Conservation (phyloP, 2,888 invertebrate species). For the Alcis repandata region DNA sequence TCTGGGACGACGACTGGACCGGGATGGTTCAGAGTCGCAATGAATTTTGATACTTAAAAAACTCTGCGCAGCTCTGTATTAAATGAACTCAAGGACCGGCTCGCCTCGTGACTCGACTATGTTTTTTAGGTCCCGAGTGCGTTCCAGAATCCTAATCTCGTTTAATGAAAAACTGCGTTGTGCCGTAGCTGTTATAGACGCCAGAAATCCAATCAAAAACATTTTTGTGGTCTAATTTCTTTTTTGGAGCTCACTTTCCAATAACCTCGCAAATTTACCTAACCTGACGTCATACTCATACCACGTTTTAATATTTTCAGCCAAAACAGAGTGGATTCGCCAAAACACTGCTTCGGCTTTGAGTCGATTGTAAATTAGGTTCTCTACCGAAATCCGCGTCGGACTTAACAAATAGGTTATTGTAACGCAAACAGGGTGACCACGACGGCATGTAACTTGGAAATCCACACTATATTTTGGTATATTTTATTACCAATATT, state of each 20-base stretch:
- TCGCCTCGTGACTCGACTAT: neutral
- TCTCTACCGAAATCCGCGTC: constrained; percentile 49
- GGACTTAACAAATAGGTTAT: constrained; percentile 61
- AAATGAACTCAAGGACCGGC: neutral
- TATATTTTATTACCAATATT: no score
- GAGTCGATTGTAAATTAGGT: constrained; percentile 30
- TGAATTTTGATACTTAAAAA: neutral
- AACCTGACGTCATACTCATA: no score
- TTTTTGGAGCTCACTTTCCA: neutral
- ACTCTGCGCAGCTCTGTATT: neutral
- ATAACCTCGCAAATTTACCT: neutral
- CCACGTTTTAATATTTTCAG: constrained; percentile 1
- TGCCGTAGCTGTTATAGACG: no score
- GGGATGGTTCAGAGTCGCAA: no score
- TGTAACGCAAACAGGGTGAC: constrained; percentile 59
- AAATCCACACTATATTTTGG: no score
- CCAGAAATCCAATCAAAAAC: neutral
- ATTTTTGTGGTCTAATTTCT: neutral
- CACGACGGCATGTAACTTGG: constrained; percentile 11
- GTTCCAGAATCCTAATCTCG: no score
- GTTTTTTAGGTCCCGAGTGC: neutral
- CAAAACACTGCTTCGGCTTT: neutral
- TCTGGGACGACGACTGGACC: no score
- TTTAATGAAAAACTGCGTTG: neutral
- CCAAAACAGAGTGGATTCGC: neutral